Percentiles rank a stretch among this genome's conserved stretches.
phyloP scores from a whole-genome alignment of 2,113 vertebrate species.

The Chloropsis cyanopogon region DNA sequence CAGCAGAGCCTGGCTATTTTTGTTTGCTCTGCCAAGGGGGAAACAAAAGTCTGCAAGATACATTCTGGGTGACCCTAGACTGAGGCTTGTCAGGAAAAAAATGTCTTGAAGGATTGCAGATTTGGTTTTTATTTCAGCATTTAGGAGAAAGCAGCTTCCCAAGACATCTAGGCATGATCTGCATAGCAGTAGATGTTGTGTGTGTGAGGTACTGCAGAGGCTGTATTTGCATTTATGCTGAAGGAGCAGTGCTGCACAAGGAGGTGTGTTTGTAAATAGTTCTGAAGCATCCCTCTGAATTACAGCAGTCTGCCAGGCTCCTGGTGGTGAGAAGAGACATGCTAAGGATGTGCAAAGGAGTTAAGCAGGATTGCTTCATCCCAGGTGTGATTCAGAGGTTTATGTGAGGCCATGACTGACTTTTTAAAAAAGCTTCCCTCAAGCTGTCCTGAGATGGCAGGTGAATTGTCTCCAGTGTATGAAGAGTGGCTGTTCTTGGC shows the following conservation, averaged over 20 bases:
- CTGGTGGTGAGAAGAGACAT: neutral
- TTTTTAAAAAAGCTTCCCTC: neutral
- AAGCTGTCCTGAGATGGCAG: neutral
- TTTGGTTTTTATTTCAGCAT: neutral
- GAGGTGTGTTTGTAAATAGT: slow-evolving; percentile 29
- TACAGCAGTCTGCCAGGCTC: neutral
- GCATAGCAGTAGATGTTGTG: neutral
- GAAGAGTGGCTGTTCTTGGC: neutral
- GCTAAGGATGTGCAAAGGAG: slow-evolving; percentile 3
- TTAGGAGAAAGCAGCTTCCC: neutral
- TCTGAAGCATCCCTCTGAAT: neutral
- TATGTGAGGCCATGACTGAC: neutral
- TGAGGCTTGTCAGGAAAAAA: neutral
- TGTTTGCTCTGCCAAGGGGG: neutral
- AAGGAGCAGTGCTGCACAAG: neutral
- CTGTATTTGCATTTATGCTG: slow-evolving; percentile 44
- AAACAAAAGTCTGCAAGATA: neutral
- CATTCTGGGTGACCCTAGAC: neutral
- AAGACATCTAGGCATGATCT: neutral
- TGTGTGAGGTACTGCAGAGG: slow-evolving; percentile 5
- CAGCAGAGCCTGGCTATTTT: neutral
- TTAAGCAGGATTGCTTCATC: neutral
- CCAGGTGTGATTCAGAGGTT: slow-evolving; percentile 23
- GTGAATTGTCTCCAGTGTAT: neutral
- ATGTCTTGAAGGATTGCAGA: neutral